Conservation (phyloP, 2,797 vertebrate species). For the Sciurus vulgaris region DNA sequence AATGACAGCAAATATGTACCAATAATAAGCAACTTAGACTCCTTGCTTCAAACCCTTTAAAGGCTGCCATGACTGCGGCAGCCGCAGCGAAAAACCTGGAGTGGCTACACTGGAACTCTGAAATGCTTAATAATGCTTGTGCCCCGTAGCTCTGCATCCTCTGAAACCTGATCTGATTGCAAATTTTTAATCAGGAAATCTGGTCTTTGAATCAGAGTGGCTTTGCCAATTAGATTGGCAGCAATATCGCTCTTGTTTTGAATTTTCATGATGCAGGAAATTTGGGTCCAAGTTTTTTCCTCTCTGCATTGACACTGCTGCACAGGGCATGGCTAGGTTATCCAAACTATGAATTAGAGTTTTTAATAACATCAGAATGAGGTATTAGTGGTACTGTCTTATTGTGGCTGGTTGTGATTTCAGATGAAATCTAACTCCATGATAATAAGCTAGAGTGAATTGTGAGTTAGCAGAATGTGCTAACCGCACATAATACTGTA, state of each 20-base stretch:
- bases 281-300: conserved; percentile 61
- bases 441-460: conserved; percentile 61
- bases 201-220: conserved; percentile 61
- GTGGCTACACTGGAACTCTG: conserved; percentile 31
- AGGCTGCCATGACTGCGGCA: conserved; percentile 17
- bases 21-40: conserved; percentile 53
- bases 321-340: conserved; percentile 45
- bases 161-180: conserved; percentile 63
- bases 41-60: conserved; percentile 45
- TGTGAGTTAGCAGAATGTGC: conserved; percentile 55
- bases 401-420: conserved; percentile 63
- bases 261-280: conserved; percentile 73
- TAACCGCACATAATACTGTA: neutral
- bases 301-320: conserved; percentile 53
- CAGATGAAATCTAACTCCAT: conserved; percentile 56
- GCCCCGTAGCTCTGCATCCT: neutral
- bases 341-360: conserved; percentile 65
- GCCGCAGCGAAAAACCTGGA: conserved; percentile 5
- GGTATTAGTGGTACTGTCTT: conserved; percentile 55
- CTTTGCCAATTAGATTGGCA: conserved; percentile 57
- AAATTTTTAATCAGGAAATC: conserved; percentile 70
- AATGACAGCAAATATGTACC: conserved; percentile 32
- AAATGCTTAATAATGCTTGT: conserved; percentile 62
- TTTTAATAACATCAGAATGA: conserved; percentile 73
- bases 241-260: conserved; percentile 66